Base-by-base conservation (phyloP, 2,797 vertebrate genomes). In the Trachurus trachurus region DNA sequence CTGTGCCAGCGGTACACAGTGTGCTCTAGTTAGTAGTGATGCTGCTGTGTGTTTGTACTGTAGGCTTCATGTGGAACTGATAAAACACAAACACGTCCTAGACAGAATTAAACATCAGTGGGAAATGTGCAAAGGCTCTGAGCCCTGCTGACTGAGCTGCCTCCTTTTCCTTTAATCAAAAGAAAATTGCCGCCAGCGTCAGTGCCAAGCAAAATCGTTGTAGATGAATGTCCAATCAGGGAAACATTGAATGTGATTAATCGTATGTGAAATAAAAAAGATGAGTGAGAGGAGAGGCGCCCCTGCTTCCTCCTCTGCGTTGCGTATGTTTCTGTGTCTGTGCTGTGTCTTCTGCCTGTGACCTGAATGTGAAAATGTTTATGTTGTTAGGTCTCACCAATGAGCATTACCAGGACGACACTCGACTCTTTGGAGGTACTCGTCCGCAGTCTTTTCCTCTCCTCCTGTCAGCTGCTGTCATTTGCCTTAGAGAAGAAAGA, bases 331-430 rank as follows among this genome's bases (percentile, higher is more conserved):
- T 88, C 80, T 91, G 74, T 92, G 89, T 92, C 83, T 93, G 82
- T 90, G 45, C 82, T 86, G 87, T 92, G 31, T 34, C 5, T 88
- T 87, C 88, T 88, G 76, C 86, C 78, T 92, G 90, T 93, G 92
- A 94, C 85, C 92, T 94, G 90, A 93, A 93, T 93, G 93, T 94
- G 65, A 78, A 90, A 88, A 94, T 96, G 94, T 96, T 92, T 96
- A 95, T 95, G 95, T 96, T 94, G 26, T 26, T 95, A 96, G 95
- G 95, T 95, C 92, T 96, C 91, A 94, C 93, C 94, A 94, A 92
- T 95, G 95, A 96, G 87, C 95, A 93, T 96, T 96, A 95, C 95
- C 95, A 95, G 94, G 95, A 96, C 93, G 95, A 96, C 90, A 95
- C 93, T 49, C 93, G 94, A 78, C 95, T 96, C 83, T 95, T 96